These are phyloP conservation scores for Limnephilus auricula DNA, from an alignment of 2,888 invertebrate genomes.

Conservation along the genomic window DNA sequence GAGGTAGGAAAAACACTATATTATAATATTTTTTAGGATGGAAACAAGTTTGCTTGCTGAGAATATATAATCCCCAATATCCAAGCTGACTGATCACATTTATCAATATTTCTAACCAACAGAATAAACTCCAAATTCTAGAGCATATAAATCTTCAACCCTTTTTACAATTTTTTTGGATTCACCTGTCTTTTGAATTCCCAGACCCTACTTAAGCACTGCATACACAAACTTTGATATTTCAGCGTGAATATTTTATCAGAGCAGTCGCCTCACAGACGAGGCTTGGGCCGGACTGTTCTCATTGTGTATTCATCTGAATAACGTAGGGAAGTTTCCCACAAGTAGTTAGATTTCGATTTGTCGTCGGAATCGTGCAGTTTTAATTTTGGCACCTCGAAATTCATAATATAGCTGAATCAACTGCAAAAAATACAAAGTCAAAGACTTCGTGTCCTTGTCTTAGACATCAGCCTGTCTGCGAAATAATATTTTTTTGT, in stretches of 20 bases:
- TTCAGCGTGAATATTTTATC: slow-evolving; percentile 32
- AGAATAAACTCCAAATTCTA: background rate
- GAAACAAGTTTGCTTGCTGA: background rate
- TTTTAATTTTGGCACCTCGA: background rate
- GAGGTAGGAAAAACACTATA: background rate
- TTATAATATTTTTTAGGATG: background rate
- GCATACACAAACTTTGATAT: slow-evolving; percentile 31
- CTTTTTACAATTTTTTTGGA: background rate
- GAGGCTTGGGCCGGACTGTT: background rate
- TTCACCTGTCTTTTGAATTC: background rate
- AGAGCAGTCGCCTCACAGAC: slow-evolving; percentile 27
- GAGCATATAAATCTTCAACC: background rate
- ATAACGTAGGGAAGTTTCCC: slow-evolving; percentile 5
- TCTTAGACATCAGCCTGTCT: too few species aligned
- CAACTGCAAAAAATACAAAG: too few species aligned
- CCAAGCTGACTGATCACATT: background rate
- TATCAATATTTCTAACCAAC: background rate
- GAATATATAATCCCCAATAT: background rate
- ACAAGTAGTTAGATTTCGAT: background rate
- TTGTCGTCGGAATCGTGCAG: background rate
- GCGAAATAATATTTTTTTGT: too few species aligned
- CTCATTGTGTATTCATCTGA: slow-evolving; percentile 26
- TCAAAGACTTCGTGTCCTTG: too few species aligned
- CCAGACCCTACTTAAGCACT: background rate
- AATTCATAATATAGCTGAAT: background rate